Evolutionary conservation across 2,113 vertebrate genomes (phyloP).

Genomic region (Heliornis fulica): DNA sequence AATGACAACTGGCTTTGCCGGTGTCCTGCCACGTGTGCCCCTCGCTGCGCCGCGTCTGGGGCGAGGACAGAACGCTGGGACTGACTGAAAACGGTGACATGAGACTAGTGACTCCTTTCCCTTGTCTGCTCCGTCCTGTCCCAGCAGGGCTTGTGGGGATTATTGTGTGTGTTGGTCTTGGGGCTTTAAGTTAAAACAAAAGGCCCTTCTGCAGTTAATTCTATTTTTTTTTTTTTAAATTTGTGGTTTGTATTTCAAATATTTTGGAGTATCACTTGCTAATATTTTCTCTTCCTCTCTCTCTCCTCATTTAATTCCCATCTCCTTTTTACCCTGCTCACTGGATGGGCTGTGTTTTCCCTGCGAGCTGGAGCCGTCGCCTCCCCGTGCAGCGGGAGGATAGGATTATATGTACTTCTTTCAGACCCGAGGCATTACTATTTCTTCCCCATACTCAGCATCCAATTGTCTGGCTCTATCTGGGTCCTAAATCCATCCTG

Average conservation of each 20-base stretch:
- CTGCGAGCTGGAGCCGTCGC: not conserved
- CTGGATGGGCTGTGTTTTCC: conserved; percentile 4
- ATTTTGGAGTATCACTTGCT: not conserved
- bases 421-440: conserved; percentile 39
- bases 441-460: conserved; percentile 46
- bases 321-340: not conserved
- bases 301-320: not conserved
- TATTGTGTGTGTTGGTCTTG: not conserved
- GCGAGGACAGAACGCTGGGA: not conserved
- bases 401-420: conserved; percentile 15
- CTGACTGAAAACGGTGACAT: not conserved
- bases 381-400: not conserved
- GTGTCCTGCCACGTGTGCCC: not conserved
- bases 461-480: conserved; percentile 40
- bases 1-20: not conserved
- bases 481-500: conserved; percentile 54
- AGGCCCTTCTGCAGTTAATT: not conserved
- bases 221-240: not conserved
- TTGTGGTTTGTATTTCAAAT: not conserved
- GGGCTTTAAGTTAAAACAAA: not conserved
- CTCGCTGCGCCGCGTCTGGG: not conserved
- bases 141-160: not conserved
- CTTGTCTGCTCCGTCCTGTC: not conserved
- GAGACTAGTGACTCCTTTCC: not conserved
- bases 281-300: not conserved